Evolutionary conservation across 30 jellyfish, hydroid and myxozoan genomes (phyloP), one percentile per base, ranked within the genome.

Genomic region (Pelagia noctiluca): DNA sequence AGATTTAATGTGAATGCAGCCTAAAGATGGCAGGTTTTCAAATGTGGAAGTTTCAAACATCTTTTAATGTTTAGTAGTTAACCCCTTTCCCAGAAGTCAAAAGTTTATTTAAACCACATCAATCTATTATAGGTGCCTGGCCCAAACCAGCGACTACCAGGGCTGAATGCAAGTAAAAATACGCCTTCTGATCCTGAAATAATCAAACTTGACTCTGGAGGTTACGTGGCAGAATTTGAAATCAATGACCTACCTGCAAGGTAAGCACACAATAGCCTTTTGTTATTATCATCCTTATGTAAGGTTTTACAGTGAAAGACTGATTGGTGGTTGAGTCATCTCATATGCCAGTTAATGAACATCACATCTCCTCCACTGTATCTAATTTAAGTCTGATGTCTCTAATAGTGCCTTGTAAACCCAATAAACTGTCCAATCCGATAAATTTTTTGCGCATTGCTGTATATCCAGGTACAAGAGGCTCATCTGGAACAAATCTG

Each of bases 201-300:
- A 2, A 54, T 50, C 28, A 84, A 84, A 85, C 66, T 84, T 38
- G 95, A 89, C 18, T 22, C 53, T 84, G 97, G 96, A 0, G 97
- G 96, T 0, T 90, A 90, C 78, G 33, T 83, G 88, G 97, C 96
- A 2, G 97, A 90, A 22, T 32, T 90, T 26, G 97, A 90, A 57
- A 84, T 90, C 25, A 90, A 90, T 84, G 97, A 90, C 46, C 81
- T 90, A 21, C 88, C 92, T 19, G 87, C 93, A 57, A 67, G 97
- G 97, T 90, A 35, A 12, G 50, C n/a, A n/a, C n/a, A n/a, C n/a
- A n/a, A n/a, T n/a, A n/a, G n/a, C n/a, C n/a, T n/a, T n/a, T 52
- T 8, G 26, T 19, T 52, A 4, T 52, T 52, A 4, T 52, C 21
- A 52, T 52, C 21, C 16, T 10, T 52, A 19, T 19, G 21, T 19